A percentile compares a stretch with the other conserved stretches of the same genome.
phyloP scores from a whole-genome alignment of 2,797 vertebrate genomes.

The Tadarida brasiliensis region DNA sequence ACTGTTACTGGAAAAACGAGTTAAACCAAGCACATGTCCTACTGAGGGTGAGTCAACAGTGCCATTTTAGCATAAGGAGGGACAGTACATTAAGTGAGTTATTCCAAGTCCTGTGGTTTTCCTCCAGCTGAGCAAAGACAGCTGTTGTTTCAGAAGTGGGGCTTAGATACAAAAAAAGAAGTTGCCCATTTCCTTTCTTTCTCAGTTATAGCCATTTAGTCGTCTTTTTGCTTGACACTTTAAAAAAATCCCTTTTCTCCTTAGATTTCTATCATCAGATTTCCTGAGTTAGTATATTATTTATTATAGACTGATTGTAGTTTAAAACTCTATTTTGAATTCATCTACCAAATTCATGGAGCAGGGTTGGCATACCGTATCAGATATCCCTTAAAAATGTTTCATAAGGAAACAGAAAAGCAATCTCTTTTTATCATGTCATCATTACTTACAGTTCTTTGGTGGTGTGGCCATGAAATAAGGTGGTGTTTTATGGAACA shows the following conservation, averaged over 20 bases:
- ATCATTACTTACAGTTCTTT: slow-evolving; percentile 46
- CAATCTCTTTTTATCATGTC: neutral
- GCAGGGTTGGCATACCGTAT: neutral
- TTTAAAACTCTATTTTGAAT: slow-evolving; percentile 63
- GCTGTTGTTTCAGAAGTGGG: slow-evolving; percentile 66
- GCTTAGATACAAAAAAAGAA: slow-evolving; percentile 59
- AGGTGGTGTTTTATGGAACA: neutral
- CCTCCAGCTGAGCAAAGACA: slow-evolving; percentile 81
- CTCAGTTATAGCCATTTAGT: neutral
- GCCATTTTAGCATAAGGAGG: slow-evolving; percentile 64
- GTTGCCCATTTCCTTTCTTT: slow-evolving; percentile 59
- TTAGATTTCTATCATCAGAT: slow-evolving; percentile 46
- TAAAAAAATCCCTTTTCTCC: slow-evolving; percentile 52
- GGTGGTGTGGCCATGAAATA: neutral
- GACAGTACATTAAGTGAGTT: slow-evolving; percentile 57
- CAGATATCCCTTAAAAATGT: neutral
- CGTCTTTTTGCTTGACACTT: slow-evolving; percentile 44
- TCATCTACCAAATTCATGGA: neutral
- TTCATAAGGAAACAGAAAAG: neutral
- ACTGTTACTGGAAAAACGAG: slow-evolving; percentile 77
- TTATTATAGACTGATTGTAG: neutral
- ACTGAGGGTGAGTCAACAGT: slow-evolving; percentile 73
- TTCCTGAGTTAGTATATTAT: slow-evolving; percentile 8
- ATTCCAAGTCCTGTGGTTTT: slow-evolving; percentile 76
- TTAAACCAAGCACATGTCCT: slow-evolving; percentile 66